Conservation (phyloP, 1,140 invertebrate species). For the Drosophila auraria region DNA sequence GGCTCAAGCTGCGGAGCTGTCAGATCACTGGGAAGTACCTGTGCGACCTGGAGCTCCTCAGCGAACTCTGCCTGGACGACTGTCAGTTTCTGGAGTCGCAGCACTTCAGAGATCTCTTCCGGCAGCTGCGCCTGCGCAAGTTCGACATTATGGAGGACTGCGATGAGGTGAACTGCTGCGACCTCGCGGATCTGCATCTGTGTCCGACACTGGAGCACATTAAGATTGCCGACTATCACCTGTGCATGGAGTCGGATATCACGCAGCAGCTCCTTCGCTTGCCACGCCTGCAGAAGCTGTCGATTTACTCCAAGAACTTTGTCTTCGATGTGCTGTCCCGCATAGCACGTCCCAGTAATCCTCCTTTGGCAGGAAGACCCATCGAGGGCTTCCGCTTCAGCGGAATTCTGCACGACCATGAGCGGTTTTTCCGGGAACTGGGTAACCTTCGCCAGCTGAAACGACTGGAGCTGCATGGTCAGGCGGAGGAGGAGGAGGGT, state of each 20-base stretch:
- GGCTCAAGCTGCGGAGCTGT: constrained; percentile 62
- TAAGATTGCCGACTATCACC: constrained; percentile 76
- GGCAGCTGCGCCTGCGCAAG: constrained; percentile 59
- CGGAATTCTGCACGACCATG: constrained; percentile 67
- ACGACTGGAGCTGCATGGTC: constrained; percentile 52
- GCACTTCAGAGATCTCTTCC: constrained; percentile 70
- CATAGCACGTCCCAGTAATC: constrained; percentile 52
- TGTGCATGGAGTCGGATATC: constrained; percentile 74
- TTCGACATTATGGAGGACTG: constrained; percentile 80
- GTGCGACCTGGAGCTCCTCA: constrained; percentile 53
- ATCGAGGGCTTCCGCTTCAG: constrained; percentile 72
- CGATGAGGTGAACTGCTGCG: constrained; percentile 77
- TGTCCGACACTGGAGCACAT: constrained; percentile 76
- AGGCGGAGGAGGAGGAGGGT: constrained; percentile 28
- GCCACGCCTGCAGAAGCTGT: constrained; percentile 64
- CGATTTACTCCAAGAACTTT: constrained; percentile 78
- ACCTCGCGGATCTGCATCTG: constrained; percentile 64
- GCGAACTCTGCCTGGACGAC: constrained; percentile 67
- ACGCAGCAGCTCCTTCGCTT: constrained; percentile 62
- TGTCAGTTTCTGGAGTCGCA: constrained; percentile 73
- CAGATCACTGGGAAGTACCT: constrained; percentile 71
- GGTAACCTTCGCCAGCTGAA: constrained; percentile 53
- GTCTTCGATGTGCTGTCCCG: constrained; percentile 72
- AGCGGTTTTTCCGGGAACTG: constrained; percentile 64
- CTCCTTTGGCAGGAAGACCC: constrained; percentile 4